Evolutionary conservation across 2,888 invertebrate genomes (phyloP).

Genomic region (Gortyna flavago): DNA sequence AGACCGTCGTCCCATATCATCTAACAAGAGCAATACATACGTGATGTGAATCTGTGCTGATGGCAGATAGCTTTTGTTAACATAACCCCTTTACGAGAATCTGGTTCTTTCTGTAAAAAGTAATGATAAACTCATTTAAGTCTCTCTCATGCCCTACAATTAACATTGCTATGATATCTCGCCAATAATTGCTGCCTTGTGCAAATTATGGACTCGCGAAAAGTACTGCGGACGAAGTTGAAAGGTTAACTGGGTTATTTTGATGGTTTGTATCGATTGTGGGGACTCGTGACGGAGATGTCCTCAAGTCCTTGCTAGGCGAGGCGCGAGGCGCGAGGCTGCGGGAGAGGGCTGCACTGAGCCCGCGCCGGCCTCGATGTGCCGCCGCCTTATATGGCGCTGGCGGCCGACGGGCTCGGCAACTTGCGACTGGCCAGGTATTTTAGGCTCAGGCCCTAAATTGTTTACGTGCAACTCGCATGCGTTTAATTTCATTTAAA

Average conservation of each 20-base stretch:
- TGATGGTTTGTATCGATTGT: slow-evolving; percentile 51
- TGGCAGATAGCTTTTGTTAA: slow-evolving; percentile 68
- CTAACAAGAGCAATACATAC: slow-evolving; percentile 76
- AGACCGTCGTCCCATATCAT: slow-evolving; percentile 73
- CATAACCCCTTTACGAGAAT: slow-evolving; percentile 46
- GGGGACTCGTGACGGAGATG: slow-evolving; percentile 68
- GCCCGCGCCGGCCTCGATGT: slow-evolving; percentile 80
- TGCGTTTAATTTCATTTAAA: slow-evolving; percentile 74
- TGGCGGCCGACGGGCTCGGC: slow-evolving; percentile 80
- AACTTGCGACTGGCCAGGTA: slow-evolving; percentile 79
- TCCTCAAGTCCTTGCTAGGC: slow-evolving; percentile 66
- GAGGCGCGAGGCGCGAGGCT: slow-evolving; percentile 53
- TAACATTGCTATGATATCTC: slow-evolving; percentile 70
- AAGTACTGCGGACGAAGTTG: slow-evolving; percentile 69
- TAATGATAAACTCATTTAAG: slow-evolving; percentile 44
- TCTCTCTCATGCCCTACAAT: slow-evolving; percentile 64
- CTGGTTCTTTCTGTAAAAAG: slow-evolving; percentile 28
- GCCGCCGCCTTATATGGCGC: slow-evolving; percentile 82
- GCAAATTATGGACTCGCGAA: slow-evolving; percentile 71
- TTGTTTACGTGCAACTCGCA: slow-evolving; percentile 77
- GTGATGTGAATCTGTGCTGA: slow-evolving; percentile 73
- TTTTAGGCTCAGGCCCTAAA: slow-evolving; percentile 83
- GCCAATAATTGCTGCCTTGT: slow-evolving; percentile 57
- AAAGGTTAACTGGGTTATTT: slow-evolving; percentile 74
- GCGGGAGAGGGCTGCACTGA: slow-evolving; percentile 60